Evolutionary conservation across 2,888 invertebrate genomes (phyloP).

Genomic region (Temnothorax unifasciatus): DNA sequence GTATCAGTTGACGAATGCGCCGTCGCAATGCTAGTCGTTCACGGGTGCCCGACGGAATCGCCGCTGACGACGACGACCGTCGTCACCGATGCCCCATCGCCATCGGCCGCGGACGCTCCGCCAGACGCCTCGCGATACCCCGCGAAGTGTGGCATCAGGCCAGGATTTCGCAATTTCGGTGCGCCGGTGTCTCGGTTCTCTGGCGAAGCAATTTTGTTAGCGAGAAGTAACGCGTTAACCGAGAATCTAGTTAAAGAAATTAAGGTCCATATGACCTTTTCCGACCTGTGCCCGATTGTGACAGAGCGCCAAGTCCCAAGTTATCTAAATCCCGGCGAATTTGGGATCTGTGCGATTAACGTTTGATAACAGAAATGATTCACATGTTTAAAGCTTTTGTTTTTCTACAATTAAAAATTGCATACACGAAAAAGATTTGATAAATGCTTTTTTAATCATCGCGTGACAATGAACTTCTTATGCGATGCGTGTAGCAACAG

Average conservation of each 20-base stretch:
- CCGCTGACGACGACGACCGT: neutral
- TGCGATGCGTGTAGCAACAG: neutral
- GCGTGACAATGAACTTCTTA: neutral
- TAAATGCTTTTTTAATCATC: neutral
- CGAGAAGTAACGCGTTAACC: neutral
- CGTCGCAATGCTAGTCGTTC: conserved; percentile 46
- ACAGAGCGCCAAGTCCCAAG: neutral
- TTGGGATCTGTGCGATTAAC: neutral
- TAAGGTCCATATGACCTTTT: neutral
- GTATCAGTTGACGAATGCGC: conserved; percentile 48
- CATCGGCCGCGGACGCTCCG: neutral
- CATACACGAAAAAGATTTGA: neutral
- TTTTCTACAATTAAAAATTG: neutral
- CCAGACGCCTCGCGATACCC: too few species aligned
- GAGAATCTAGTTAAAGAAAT: neutral
- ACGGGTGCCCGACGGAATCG: conserved; percentile 12
- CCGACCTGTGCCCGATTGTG: neutral
- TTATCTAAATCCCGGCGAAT: neutral
- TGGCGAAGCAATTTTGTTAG: neutral
- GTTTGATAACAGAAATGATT: neutral
- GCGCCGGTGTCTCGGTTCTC: neutral
- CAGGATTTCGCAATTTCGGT: neutral
- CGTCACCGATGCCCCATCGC: neutral
- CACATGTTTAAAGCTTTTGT: too few species aligned
- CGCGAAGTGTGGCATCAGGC: neutral